These are phyloP conservation scores for Cyphomyrmex costatus DNA, from an alignment of 1,140 invertebrate species.

Conservation along the genomic window DNA sequence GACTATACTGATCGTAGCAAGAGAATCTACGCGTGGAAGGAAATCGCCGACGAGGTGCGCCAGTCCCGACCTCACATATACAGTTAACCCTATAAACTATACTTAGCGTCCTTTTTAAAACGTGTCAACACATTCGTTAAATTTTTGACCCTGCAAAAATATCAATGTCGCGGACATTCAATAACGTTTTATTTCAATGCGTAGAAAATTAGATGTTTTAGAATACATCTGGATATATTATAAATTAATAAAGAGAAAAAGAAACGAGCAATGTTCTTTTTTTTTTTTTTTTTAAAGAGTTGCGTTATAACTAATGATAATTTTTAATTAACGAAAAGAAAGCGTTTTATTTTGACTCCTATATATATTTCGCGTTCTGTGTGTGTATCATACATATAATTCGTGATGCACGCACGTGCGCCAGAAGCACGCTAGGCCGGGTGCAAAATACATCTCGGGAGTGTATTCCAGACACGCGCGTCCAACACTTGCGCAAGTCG, in stretches of 20 bases:
- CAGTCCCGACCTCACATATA: background rate
- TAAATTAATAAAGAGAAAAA: background rate
- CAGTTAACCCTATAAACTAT: background rate
- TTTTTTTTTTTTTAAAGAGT: no score
- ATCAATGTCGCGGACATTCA: background rate
- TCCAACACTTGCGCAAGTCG: slow-evolving; percentile 49
- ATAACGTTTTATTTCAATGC: background rate
- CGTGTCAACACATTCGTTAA: background rate
- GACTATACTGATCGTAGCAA: slow-evolving; percentile 59
- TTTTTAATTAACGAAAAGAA: background rate
- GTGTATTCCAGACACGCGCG: slow-evolving; percentile 13
- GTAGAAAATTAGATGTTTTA: background rate
- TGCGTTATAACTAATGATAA: background rate
- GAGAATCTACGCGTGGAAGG: slow-evolving; percentile 60
- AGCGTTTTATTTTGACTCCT: background rate
- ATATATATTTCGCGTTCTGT: background rate
- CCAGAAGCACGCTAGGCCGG: background rate
- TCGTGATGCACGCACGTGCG: background rate
- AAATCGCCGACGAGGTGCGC: slow-evolving; percentile 62
- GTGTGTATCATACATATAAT: background rate
- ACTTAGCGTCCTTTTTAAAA: no score
- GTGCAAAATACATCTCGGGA: slow-evolving; percentile 35
- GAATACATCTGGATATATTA: no score
- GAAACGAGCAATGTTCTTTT: no score
- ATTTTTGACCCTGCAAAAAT: background rate